These are phyloP conservation scores for Parauchenoglanis ngamensis DNA, from an alignment of 2,797 vertebrate species.

Conservation along the genomic window DNA sequence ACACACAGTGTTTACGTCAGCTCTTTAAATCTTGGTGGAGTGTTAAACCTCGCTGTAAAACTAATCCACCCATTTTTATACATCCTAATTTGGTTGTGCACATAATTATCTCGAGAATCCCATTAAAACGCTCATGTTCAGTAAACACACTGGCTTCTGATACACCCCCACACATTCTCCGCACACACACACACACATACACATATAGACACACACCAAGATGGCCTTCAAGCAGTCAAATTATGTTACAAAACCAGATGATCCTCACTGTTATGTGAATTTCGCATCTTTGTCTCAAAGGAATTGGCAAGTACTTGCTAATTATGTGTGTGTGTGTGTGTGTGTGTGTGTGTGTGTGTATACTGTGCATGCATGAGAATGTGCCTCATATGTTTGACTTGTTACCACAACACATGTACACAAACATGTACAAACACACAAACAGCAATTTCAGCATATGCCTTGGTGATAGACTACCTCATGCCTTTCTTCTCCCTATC, in stretches of 20 bases:
- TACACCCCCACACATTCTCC: background rate
- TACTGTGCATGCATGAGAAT: background rate
- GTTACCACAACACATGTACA: conserved; percentile 29
- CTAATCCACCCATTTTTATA: conserved; percentile 52
- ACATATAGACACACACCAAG: background rate
- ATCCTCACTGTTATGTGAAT: background rate
- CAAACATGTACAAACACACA: background rate
- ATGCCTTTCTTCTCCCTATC: conserved; percentile 26
- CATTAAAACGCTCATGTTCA: conserved; percentile 35
- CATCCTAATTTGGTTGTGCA: conserved; percentile 35
- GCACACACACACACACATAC: conserved; percentile 2
- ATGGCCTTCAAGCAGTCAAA: background rate
- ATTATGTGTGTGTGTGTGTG: conserved; percentile 9
- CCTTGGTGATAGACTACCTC: conserved; percentile 21
- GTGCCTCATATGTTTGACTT: background rate
- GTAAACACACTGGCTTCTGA: conserved; percentile 21
- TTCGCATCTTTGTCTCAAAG: background rate
- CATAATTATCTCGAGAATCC: conserved; percentile 42
- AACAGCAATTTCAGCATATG: background rate
- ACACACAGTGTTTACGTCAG: conserved; percentile 13
- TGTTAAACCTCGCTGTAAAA: conserved; percentile 50
- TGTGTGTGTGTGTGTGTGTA: background rate
- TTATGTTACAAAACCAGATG: background rate
- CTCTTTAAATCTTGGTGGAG: conserved; percentile 42
- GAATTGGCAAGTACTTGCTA: background rate